Evolutionary conservation across 2,888 invertebrate species (phyloP).

Genomic region (Tinea trinotella): DNA sequence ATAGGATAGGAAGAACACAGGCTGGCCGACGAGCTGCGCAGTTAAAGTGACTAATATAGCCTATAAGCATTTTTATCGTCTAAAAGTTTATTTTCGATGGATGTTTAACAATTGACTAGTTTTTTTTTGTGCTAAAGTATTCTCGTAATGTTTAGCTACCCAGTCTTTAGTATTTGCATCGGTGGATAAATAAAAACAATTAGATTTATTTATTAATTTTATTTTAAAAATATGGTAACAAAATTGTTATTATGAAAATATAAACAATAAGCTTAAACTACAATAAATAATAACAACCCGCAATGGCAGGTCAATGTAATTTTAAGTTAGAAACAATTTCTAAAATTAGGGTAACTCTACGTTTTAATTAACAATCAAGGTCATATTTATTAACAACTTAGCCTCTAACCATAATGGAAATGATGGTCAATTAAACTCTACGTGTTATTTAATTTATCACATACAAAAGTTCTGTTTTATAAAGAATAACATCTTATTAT

Average conservation of each 20-base stretch:
- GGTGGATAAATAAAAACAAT: neutral
- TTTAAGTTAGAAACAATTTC: neutral
- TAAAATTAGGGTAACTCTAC: slow-evolving; percentile 2
- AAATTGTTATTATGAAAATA: slow-evolving; percentile 24
- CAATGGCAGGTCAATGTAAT: slow-evolving; percentile 32
- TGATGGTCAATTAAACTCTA: neutral
- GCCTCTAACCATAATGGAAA: neutral
- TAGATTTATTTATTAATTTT: slow-evolving; percentile 16
- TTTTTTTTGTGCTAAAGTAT: too few species aligned
- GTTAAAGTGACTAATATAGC: too few species aligned
- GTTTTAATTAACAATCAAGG: neutral
- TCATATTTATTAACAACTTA: slow-evolving; percentile 3
- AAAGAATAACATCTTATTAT: neutral
- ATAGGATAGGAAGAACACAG: too few species aligned
- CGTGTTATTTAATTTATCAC: neutral
- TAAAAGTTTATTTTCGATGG: too few species aligned
- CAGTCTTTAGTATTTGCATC: neutral
- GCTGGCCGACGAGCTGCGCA: too few species aligned
- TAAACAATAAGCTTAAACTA: slow-evolving; percentile 22
- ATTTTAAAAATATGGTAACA: slow-evolving; percentile 40
- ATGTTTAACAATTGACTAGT: too few species aligned
- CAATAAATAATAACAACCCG: slow-evolving; percentile 47
- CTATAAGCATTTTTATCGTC: too few species aligned
- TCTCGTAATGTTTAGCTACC: too few species aligned
- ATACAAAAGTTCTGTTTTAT: too few species aligned